Percentiles rank a stretch among this genome's conserved stretches.
Evolutionary conservation across 2,797 vertebrate species (phyloP).

Genomic region (Thunnus albacares): DNA sequence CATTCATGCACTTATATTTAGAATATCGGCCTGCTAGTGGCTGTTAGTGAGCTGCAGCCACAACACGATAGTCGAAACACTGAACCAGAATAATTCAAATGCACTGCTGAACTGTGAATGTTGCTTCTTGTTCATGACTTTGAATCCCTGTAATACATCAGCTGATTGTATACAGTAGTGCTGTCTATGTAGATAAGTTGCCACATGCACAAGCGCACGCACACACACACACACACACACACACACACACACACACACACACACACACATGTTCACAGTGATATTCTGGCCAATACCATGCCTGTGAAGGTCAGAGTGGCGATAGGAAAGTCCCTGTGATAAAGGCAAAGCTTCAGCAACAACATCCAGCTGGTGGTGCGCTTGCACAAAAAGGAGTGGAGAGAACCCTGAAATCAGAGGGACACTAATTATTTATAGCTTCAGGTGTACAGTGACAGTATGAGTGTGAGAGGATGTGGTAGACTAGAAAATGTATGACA

Average conservation of each 20-base stretch:
- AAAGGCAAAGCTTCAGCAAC: slow-evolving; percentile 87
- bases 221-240: no score
- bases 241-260: neutral
- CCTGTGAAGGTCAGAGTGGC: slow-evolving; percentile 88
- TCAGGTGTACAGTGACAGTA: neutral
- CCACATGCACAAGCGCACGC: slow-evolving; percentile 18
- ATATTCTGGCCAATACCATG: slow-evolving; percentile 81
- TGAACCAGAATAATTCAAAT: neutral
- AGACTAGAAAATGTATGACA: neutral
- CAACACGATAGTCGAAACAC: no score
- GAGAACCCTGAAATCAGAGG: slow-evolving; percentile 87
- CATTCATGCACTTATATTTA: neutral
- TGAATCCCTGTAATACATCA: neutral
- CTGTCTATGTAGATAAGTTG: neutral
- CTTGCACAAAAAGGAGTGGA: slow-evolving; percentile 85
- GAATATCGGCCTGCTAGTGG: neutral
- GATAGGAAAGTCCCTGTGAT: slow-evolving; percentile 89
- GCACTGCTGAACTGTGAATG: neutral
- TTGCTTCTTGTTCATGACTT: neutral
- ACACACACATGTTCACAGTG: neutral
- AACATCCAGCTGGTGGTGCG: slow-evolving; percentile 83
- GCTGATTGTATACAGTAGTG: neutral
- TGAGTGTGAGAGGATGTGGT: neutral
- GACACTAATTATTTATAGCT: neutral
- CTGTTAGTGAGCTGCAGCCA: no score